Percentiles rank a stretch among this genome's conserved stretches.
Evolutionary conservation across 2,797 vertebrate genomes (phyloP).

Genomic region (Leuciscus waleckii): DNA sequence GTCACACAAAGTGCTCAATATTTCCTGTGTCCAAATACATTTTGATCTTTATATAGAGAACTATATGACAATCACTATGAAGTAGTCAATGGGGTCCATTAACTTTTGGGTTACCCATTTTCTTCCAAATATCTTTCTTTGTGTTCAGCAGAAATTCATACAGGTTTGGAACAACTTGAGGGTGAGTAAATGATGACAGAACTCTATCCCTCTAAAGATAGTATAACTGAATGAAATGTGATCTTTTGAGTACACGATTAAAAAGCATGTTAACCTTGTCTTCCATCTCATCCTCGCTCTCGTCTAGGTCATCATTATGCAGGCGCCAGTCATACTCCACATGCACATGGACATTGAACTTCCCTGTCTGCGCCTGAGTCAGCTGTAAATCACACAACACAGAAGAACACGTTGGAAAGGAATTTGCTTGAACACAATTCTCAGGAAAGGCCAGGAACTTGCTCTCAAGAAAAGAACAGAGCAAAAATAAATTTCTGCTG

Average conservation of each 20-base stretch:
- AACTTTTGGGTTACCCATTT: no score
- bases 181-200: not conserved
- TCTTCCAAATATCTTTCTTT: no score
- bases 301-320: constrained; percentile 91
- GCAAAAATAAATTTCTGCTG: not conserved
- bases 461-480: not conserved
- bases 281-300: constrained; percentile 96
- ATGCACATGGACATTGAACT: constrained; percentile 94
- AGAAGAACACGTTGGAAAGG: not conserved
- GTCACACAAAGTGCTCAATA: not conserved
- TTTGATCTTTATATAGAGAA: not conserved
- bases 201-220: not conserved
- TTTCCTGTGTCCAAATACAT: not conserved
- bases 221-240: not conserved
- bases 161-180: not conserved
- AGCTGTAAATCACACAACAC: constrained; percentile 76
- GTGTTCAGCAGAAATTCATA: no score
- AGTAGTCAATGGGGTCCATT: not conserved
- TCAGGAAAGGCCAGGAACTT: not conserved
- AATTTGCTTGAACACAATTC: not conserved
- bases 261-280: constrained; percentile 82
- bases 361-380: constrained; percentile 89
- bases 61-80: not conserved
- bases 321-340: constrained; percentile 97
- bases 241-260: not conserved